Percentiles rank a stretch among this genome's conserved stretches.
phyloP scores from a whole-genome alignment of 2,797 vertebrate genomes.

The Bufotes viridis region DNA sequence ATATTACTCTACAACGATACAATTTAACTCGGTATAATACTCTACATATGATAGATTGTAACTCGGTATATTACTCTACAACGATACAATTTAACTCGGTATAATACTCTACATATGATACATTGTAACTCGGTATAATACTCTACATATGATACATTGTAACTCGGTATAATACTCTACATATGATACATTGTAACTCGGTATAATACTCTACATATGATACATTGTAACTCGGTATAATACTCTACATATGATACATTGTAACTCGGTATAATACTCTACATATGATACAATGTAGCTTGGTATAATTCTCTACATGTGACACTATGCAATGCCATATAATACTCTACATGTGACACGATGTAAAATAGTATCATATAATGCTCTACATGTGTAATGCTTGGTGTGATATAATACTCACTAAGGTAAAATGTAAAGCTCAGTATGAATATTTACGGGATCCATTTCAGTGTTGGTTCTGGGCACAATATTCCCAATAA shows the following conservation, averaged over 20 bases:
- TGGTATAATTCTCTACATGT: neutral
- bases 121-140: constrained; percentile 2
- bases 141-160: neutral
- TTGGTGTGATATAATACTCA: neutral
- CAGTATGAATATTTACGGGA: neutral
- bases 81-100: neutral
- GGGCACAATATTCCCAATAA: neutral
- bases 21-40: neutral
- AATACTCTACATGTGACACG: neutral
- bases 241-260: neutral
- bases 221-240: neutral
- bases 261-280: neutral
- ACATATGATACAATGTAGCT: neutral
- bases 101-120: neutral
- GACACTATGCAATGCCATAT: neutral
- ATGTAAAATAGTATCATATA: neutral
- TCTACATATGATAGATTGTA: neutral
- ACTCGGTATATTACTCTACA: neutral
- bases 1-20: neutral
- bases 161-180: neutral
- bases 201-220: neutral
- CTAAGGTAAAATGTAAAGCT: neutral
- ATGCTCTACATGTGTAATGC: neutral
- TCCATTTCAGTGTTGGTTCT: neutral
- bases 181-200: neutral